Evolutionary conservation across 2,113 vertebrate species (phyloP), one percentile per base, ranked within the genome.

Genomic region (Paramisgurnus dabryanus): DNA sequence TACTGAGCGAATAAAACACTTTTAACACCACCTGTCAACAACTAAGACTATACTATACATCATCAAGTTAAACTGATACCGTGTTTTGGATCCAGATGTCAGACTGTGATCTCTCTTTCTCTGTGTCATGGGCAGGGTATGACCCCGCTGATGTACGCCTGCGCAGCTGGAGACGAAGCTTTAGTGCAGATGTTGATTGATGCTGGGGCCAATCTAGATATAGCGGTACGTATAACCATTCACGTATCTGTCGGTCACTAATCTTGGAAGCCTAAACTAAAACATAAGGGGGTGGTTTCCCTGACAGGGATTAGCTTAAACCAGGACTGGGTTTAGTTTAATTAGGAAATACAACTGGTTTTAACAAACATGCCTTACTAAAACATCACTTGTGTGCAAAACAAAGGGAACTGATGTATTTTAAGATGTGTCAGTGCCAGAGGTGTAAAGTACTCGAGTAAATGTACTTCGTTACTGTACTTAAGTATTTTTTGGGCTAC

Each of bases 141-240:
- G 96, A 99, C 97, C 4, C 97, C 98, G 0, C 92, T 99, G 41
- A 99, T 99, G 97, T 99, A 99, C 0, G 97, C 97, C 86, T 99
- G 97, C 45, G 95, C 96, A 50, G 95, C 95, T 45, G 98, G 98
- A 87, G 98, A 99, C 4, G 98, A 99, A 86, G 98, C 98, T 49
- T 94, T 99, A 87, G 97, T 99, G 78, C 98, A 99, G 89, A 99
- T 99, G 98, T 82, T 99, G 84, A 96, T 99, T 27, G 87, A 99
- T 40, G 98, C 98, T 0, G 96, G 96, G 63, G 97, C 98, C 57
- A 97, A 96, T 89, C 89, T 96, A 80, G 96, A 94, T 11, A 80
- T 94, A 71, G 90, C 89, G 82, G 93, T 94, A 90, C 88, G 83
- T 84, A 80, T 17, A 27, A 27, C 39, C 15, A 34, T 50, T 57